Evolutionary conservation across 1,140 invertebrate species (phyloP).

Genomic region (Zaprionus ghesquierei): DNA sequence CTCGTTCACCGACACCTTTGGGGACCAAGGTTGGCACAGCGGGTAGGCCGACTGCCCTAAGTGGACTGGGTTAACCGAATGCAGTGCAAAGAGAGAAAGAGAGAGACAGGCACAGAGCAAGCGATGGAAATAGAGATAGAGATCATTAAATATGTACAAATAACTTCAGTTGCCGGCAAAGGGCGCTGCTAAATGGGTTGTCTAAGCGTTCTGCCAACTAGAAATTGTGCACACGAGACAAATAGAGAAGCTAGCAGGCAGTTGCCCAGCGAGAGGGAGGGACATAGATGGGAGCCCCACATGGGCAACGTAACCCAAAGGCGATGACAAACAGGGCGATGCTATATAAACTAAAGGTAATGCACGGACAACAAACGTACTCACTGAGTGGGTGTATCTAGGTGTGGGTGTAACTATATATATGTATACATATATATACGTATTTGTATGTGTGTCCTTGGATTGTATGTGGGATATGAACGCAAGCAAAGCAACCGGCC

Average conservation of each 20-base stretch:
- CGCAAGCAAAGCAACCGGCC: neutral
- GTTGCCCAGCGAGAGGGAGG: neutral
- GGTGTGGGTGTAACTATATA: neutral
- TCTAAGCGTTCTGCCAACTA: conserved; percentile 30
- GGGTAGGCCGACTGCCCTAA: neutral
- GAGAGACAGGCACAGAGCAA: too few species aligned
- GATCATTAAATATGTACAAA: conserved; percentile 58
- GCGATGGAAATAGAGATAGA: neutral
- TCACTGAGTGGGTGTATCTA: neutral
- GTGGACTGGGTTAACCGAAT: neutral
- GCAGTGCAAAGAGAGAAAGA: neutral
- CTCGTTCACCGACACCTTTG: neutral
- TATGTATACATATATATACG: neutral
- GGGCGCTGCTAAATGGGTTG: conserved; percentile 24
- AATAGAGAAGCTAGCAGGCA: neutral
- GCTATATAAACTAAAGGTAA: conserved; percentile 27
- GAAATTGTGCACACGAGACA: conserved; percentile 43
- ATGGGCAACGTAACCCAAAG: conserved; percentile 27
- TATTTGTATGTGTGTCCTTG: conserved; percentile 11
- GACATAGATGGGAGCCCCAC: neutral
- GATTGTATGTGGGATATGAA: neutral
- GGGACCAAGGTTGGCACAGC: neutral
- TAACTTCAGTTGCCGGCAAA: conserved; percentile 33
- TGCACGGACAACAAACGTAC: conserved; percentile 16
- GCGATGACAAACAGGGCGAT: conserved; percentile 32